Evolutionary conservation across 2,888 invertebrate species (phyloP), one percentile per base, ranked within the genome.

Genomic region (Autographa pulchrina): DNA sequence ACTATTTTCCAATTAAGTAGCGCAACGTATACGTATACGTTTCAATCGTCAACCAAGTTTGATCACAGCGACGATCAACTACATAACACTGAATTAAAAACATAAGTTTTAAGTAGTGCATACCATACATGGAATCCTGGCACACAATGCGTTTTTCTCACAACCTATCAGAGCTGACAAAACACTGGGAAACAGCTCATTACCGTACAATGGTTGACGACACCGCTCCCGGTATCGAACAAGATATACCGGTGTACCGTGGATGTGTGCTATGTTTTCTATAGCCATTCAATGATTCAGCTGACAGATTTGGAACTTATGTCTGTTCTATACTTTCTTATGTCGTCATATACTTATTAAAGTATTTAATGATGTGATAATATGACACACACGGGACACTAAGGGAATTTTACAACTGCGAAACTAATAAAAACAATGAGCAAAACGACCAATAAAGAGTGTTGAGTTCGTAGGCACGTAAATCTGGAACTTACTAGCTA

Each of bases 101-200:
- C 11, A 56, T 4, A 20, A 13, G 54, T 56, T 14, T 56, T 13
- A 25, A 56, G 54, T 56, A 56, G 54, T 54, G 54, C 54, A 20
- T 11, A 8, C 54, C 18, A 5, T 25, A 56, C 25, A 13, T 25
- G 20, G 54, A 20, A 54, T 54, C 54, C 25, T 13, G n/a, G 16
- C 25, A 25, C 20, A 56, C 54, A 32, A 76, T 72, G 62, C 38
- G 65, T 72, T 76, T 77, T 77, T 64, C 74, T 38, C 78, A 74
- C 74, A 69, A 68, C 77, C 68, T 70, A 69, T 65, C 64, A 64
- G 48, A 31, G 38, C 25, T 54, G 20, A 56, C 64, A 41, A 65
- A 73, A 69, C 78, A 77, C 62, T 69, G 77, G 74, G 77, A 56
- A 78, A 77, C 69, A 38, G 41, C 69, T 77, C 54, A 74, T 77